phyloP scores from a whole-genome alignment of 2,888 invertebrate species.

The Trachelus iudaicus region DNA sequence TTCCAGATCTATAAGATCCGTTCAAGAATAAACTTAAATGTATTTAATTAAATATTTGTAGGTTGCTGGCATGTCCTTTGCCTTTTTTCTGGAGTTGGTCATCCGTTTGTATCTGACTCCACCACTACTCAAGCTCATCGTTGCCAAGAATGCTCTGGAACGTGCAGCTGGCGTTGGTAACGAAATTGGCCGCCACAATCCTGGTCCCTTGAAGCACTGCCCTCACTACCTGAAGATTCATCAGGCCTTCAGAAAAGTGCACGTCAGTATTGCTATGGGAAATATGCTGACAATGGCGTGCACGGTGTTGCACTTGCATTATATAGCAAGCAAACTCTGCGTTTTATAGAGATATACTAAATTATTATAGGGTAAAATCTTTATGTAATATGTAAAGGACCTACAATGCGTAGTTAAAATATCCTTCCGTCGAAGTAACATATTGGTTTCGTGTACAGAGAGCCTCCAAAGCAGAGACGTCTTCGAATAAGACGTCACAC shows the following conservation, averaged over 20 bases:
- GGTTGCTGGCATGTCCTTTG: conserved; percentile 73
- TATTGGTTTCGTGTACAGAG: background rate
- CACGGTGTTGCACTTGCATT: conserved; percentile 76
- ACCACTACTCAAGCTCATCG: conserved; percentile 79
- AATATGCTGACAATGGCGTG: conserved; percentile 79
- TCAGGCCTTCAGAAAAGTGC: conserved; percentile 79
- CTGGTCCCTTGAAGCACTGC: conserved; percentile 79
- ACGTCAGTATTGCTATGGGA: conserved; percentile 83
- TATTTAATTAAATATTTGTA: conserved; percentile 61
- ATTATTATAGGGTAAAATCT: background rate
- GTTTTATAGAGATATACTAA: conserved; percentile 40
- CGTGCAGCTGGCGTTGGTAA: conserved; percentile 80
- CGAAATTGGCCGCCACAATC: conserved; percentile 80
- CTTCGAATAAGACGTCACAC: conserved; percentile 7
- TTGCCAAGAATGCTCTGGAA: conserved; percentile 80
- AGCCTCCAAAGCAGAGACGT: conserved; percentile 23
- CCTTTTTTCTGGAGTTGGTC: conserved; percentile 79
- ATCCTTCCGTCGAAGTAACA: conserved; percentile 13
- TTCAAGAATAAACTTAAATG: background rate
- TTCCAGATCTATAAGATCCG: background rate
- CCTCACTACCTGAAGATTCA: conserved; percentile 83
- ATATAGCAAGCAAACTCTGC: conserved; percentile 70
- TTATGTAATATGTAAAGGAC: background rate
- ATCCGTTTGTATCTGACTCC: conserved; percentile 83
- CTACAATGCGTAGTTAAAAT: conserved; percentile 10